Base-by-base conservation (phyloP, 2,113 vertebrate genomes). In the Halichoerus grypus region DNA sequence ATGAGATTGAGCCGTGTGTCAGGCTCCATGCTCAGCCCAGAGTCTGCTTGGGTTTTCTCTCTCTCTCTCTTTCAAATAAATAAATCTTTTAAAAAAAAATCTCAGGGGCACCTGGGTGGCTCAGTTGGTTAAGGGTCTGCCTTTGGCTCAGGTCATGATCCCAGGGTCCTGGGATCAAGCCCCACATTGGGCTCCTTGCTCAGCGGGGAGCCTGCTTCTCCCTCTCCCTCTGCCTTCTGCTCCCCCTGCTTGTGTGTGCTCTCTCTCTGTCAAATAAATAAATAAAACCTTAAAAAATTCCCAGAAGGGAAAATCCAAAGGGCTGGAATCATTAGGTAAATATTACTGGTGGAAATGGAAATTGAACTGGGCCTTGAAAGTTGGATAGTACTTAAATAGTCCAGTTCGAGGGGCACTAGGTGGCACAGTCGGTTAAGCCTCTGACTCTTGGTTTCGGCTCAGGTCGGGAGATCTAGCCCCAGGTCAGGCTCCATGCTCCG, bases 321-420 rank as follows among this genome's bases (percentile, higher is more conserved):
- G 31, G 36, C 63, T 80, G 55, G 33, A 72, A 15, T 88, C 69
- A 59, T 59, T n/a, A 76, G 76, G 39, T 77, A 91, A 91, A 65
- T 88, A 55, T 67, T 55, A 86, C 19, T 69, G 67, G 79, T 55
- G 7, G 31, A 89, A 89, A 55, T 76, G 53, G 79, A 86, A 63
- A 57, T 53, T 81, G 31, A 96, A 65, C 46, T 91, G 59, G 77
- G 53, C 59, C 14, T 94, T 94, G 84, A 83, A 94, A 79, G 53
- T 85, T 72, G 21, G 31, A 12, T 51, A 74, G 53, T 74, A 88
- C 51, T 79, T 85, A 36, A 69, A 21, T 36, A 69, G 33, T 36
- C 33, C 67, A 36, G 67, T 21, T 69, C 3, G 8, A 69, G 33
- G 67, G 67, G n/a, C 33, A 36, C 33, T 36, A 33, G 18, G 18